Base-by-base conservation (phyloP, 2,113 vertebrate species). In the Brachypteracias leptosomus region DNA sequence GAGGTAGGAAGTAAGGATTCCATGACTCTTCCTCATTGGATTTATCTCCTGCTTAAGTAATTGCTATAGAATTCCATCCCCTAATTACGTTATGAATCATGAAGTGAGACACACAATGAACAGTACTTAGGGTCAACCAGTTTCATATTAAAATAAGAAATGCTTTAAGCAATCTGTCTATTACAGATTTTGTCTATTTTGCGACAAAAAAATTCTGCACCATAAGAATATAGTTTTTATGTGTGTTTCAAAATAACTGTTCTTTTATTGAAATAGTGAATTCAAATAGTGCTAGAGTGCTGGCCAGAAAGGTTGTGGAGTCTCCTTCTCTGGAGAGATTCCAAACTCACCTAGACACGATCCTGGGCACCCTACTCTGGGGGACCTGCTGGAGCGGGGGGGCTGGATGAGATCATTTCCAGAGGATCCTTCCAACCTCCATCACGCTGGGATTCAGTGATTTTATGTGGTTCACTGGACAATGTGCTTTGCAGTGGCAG, bases 111-210 rank as follows among this genome's bases (percentile, higher is more conserved):
- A 68, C 62, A 89, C 46, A 80, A 66, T 13, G 82, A 85, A 83
- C 90, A 83, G 10, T 65, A 93, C 91, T 83, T 90, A 95, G n/a
- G 44, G 86, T 72, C 71, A 73, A 91, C 61, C 44, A 57, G 78
- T 87, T 86, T 85, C 81, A 79, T 57, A 31, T 61, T 76, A 70
- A 76, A 92, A 73, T 87, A 54, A 90, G 49, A 58, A 91, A 96
- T 8, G 15, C 54, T 83, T 94, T 79, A 79, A 91, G 72, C 75
- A 90, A 88, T 46, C 57, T 81, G 38, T 22, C 68, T 72, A 4
- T 55, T 79, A 88, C n/a, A n/a, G n/a, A n/a, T n/a, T n/a, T n/a
- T n/a, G n/a, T n/a, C n/a, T n/a, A n/a, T n/a, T n/a, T n/a, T n/a
- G n/a, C n/a, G n/a, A n/a, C n/a, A n/a, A n/a, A n/a, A n/a, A n/a